Evolutionary conservation across 1,140 invertebrate species (phyloP).

Genomic region (Papilio helenus): DNA sequence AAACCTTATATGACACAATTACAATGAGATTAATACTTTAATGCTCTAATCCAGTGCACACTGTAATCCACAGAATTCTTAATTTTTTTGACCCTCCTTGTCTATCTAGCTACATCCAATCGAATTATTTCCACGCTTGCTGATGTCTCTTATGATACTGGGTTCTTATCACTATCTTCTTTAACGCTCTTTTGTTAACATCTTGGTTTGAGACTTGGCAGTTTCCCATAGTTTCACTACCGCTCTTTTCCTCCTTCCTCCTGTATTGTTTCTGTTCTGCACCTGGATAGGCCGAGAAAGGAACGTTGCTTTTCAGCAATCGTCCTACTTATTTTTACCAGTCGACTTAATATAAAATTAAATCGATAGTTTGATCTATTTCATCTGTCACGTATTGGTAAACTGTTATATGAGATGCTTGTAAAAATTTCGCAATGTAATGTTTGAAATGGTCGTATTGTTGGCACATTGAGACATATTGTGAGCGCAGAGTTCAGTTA

Average conservation of each 20-base stretch:
- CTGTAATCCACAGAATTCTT: neutral
- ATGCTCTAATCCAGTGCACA: neutral
- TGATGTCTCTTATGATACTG: neutral
- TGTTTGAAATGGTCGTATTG: conserved; percentile 27
- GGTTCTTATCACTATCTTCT: neutral
- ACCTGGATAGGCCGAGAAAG: neutral
- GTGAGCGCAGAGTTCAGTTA: conserved; percentile 25
- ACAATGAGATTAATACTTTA: neutral
- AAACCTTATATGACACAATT: neutral
- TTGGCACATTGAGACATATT: conserved; percentile 32
- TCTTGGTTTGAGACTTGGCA: neutral
- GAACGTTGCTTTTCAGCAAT: neutral
- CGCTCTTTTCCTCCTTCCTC: too few species aligned
- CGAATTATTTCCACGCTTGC: neutral
- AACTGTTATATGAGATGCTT: neutral
- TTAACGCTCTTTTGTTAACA: neutral
- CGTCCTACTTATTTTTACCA: neutral
- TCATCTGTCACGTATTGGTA: conserved; percentile 9
- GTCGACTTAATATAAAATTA: neutral
- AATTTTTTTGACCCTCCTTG: neutral
- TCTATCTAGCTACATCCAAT: neutral
- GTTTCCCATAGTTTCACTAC: neutral
- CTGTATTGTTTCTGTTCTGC: neutral
- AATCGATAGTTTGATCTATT: neutral
- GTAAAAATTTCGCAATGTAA: conserved; percentile 20